Evolutionary conservation across 1,140 invertebrate species (phyloP).

Genomic region (Orius insidiosus): DNA sequence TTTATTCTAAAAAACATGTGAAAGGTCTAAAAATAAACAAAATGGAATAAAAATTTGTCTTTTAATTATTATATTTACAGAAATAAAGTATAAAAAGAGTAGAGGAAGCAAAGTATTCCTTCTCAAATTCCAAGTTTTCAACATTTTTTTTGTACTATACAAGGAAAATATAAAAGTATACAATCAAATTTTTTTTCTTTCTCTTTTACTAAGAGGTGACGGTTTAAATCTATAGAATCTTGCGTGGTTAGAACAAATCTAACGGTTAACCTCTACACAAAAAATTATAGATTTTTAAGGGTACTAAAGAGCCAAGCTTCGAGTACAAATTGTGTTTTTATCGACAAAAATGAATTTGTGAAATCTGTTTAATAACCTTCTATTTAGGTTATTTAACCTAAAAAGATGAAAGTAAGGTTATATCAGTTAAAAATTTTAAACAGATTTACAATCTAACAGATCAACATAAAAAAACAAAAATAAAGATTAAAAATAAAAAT

Average conservation of each 20-base stretch:
- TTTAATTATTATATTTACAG: conserved; percentile 14
- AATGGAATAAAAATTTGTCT: too few relatives aligned
- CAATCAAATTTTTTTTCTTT: conserved; percentile 12
- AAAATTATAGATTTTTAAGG: too few relatives aligned
- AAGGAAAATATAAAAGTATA: conserved; percentile 15
- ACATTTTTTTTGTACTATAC: conserved; percentile 9
- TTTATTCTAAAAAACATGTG: too few relatives aligned
- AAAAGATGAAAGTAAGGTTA: neutral
- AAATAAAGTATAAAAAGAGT: conserved; percentile 16
- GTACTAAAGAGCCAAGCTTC: too few relatives aligned
- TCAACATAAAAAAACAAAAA: neutral
- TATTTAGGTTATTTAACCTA: neutral
- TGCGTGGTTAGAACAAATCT: too few relatives aligned
- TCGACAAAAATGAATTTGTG: neutral
- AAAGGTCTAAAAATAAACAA: too few relatives aligned
- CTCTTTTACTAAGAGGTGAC: too few relatives aligned
- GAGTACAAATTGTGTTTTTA: too few relatives aligned
- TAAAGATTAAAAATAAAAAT: too few relatives aligned
- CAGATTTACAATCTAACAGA: neutral
- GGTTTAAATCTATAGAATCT: too few relatives aligned
- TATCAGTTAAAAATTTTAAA: neutral
- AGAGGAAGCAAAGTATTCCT: conserved; percentile 5
- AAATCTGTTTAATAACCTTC: neutral
- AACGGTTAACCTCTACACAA: too few relatives aligned
- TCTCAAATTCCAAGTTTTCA: conserved; percentile 6